phyloP scores from a whole-genome alignment of 2,797 vertebrate genomes.

The Helarctos malayanus region DNA sequence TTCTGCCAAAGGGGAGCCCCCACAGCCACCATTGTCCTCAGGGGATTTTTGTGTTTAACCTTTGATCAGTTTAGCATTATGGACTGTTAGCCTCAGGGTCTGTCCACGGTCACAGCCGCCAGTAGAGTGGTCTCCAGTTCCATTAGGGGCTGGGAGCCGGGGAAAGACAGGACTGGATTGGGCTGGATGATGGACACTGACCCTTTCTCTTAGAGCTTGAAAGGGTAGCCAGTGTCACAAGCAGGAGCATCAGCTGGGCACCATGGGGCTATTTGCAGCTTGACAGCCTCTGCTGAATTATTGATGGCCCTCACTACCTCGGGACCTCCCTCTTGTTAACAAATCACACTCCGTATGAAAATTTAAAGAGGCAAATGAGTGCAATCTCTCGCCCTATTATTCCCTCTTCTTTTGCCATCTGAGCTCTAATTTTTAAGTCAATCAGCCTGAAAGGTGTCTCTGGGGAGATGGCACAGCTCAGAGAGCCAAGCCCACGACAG shows the following conservation, averaged over 20 bases:
- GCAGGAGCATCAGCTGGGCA: slow-evolving; percentile 70
- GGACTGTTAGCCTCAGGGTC: neutral
- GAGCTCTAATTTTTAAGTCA: slow-evolving; percentile 81
- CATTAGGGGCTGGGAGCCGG: neutral
- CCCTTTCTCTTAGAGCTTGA: slow-evolving; percentile 35
- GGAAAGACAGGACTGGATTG: neutral
- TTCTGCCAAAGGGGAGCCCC: neutral
- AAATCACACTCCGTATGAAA: slow-evolving; percentile 71
- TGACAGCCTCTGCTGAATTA: slow-evolving; percentile 83
- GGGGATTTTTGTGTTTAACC: neutral
- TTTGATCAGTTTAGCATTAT: neutral
- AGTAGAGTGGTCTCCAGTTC: neutral
- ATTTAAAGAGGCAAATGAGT: slow-evolving; percentile 77
- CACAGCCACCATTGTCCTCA: neutral
- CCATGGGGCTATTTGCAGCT: slow-evolving; percentile 59
- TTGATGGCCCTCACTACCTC: slow-evolving; percentile 61
- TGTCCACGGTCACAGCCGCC: neutral
- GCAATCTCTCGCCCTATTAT: slow-evolving; percentile 78
- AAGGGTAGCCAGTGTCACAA: neutral
- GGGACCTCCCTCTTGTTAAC: slow-evolving; percentile 58
- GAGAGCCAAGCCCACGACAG: neutral
- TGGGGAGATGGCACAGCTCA: slow-evolving; percentile 28
- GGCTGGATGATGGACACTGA: neutral
- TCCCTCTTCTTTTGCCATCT: slow-evolving; percentile 78
- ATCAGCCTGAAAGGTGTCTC: slow-evolving; percentile 62